Base-by-base conservation (phyloP, 2,888 invertebrate species). In the Dascillus cervinus region DNA sequence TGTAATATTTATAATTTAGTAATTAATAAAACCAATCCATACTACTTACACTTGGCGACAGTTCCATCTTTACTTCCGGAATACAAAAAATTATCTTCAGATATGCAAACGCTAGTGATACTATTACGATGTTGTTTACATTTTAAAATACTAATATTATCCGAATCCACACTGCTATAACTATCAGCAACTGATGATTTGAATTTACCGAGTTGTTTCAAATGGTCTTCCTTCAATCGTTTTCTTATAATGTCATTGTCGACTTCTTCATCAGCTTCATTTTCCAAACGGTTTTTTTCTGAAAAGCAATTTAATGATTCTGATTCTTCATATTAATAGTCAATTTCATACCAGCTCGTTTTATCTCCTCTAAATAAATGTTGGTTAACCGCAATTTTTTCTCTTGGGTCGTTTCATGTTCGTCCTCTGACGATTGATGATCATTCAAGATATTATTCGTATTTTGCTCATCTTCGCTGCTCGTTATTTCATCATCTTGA, bases 351-450 rank as follows among this genome's bases (percentile, higher is more conserved):
- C n/a, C n/a, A n/a, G 88, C 82, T 53, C 75, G 78, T 63, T 86
- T 82, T 23, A 95, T 82, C 69, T 91, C 86, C 52, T 84, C 73
- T 17, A 96, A 68, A 63, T 92, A 92, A 57, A 86, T 77, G 59
- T 94, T 94, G 0, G 95, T 92, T 39, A 95, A 64, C 23, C 92
- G 75, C 26, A 95, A 58, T 46, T 88, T 84, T 58, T 94, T 95
- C 55, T 95, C 89, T 59, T 94, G 91, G 0, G 83, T 80, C 1
- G 89, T 91, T 63, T 91, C 87, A 43, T 75, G 69, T 43, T 80
- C 79, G 49, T 79, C 79, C 44, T 77, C 78, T 0, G 64, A 64
- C 11, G 60, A 60, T 30, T 60, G 62, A 9, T 58, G 53, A 51
- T 54, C 32, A 27, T 19, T 66, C 65, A n/a, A n/a, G n/a, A n/a